Percentiles rank a stretch among this genome's conserved stretches.
Conservation (phyloP, 2,888 invertebrate genomes). For the Diarsia brunnea region DNA sequence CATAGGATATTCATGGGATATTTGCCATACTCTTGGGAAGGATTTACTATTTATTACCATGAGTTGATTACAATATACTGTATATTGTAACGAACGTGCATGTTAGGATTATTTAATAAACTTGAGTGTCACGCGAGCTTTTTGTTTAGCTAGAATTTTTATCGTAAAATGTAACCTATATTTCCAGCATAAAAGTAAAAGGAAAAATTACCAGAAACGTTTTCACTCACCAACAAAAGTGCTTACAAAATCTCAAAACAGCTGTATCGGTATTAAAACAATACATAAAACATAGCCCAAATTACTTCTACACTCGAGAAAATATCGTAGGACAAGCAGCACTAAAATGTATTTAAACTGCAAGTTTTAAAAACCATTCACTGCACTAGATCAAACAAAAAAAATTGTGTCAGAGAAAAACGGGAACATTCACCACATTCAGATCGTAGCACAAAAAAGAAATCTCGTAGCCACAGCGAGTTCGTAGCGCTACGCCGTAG, state of each 20-base stretch:
- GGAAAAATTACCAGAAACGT: constrained; percentile 14
- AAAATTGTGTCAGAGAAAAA: constrained; percentile 58
- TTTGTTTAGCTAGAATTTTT: constrained; percentile 8
- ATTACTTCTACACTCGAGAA: constrained; percentile 56
- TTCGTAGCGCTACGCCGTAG: constrained; percentile 77
- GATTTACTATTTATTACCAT: constrained; percentile 44
- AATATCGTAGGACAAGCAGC: constrained; percentile 18
- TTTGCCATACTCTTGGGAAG: constrained; percentile 33
- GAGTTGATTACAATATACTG: constrained; percentile 33
- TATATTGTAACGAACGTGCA: constrained; percentile 23
- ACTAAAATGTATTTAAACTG: constrained; percentile 45
- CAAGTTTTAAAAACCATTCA: constrained; percentile 51
- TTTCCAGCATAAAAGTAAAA: constrained; percentile 28
- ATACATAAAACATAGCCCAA: constrained; percentile 61
- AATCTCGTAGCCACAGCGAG: constrained; percentile 69
- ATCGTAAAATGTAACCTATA: neutral
- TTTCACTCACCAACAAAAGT: constrained; percentile 26
- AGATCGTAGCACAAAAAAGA: constrained; percentile 58
- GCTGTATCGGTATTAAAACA: constrained; percentile 49
- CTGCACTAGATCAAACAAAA: constrained; percentile 60
- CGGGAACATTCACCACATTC: constrained; percentile 56
- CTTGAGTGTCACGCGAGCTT: constrained; percentile 40
- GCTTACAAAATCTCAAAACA: constrained; percentile 21
- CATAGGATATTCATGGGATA: constrained; percentile 52
- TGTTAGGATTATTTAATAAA: constrained; percentile 48